Evolutionary conservation across 2,113 vertebrate genomes (phyloP).

Genomic region (Bufo gargarizans): DNA sequence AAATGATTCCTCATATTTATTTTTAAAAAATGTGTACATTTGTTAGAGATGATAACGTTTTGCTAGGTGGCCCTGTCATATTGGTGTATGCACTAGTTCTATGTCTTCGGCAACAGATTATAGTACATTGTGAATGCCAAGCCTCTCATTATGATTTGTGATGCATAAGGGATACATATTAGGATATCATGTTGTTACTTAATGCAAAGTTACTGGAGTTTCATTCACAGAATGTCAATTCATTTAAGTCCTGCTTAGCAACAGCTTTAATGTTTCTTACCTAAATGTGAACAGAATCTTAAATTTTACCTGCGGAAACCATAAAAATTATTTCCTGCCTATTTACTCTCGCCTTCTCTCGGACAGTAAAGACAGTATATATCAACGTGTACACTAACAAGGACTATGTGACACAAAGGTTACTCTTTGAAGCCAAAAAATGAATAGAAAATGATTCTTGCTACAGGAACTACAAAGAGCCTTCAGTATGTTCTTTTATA

Average conservation of each 20-base stretch:
- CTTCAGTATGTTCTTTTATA: neutral
- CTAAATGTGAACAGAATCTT: neutral
- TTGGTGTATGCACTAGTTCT: no score
- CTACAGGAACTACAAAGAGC: neutral
- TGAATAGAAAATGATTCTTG: neutral
- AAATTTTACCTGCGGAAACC: neutral
- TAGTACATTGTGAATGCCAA: neutral
- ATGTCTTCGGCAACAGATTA: neutral
- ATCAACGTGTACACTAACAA: neutral
- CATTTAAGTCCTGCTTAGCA: no score
- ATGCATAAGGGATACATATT: neutral
- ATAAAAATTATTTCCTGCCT: neutral
- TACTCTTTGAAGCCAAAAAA: slow-evolving; percentile 19
- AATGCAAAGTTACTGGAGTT: no score
- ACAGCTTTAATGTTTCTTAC: no score
- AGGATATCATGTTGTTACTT: no score
- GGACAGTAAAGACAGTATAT: neutral
- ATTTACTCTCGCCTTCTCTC: neutral
- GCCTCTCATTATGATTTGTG: no score
- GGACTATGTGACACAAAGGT: neutral
- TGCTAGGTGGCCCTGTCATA: no score
- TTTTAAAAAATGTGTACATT: no score
- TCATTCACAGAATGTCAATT: no score
- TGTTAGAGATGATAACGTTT: no score
- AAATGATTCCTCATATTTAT: no score